These are phyloP conservation scores for Vulpes ferrilata DNA, from an alignment of 2,113 vertebrate species.

Conservation along the genomic window DNA sequence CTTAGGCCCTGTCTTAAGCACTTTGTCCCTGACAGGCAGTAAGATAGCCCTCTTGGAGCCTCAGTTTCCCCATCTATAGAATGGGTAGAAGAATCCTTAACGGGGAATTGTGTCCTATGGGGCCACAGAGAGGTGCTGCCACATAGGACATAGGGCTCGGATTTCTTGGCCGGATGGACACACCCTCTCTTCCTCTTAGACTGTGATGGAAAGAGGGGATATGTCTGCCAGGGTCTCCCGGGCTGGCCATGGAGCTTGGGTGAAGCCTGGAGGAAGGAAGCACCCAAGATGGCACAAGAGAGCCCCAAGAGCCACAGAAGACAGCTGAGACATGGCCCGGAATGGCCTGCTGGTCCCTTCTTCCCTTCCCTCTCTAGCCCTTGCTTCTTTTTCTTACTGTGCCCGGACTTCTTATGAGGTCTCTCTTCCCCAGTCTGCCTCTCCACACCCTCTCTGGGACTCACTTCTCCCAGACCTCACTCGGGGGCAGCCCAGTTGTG, in stretches of 20 bases:
- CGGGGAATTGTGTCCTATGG: neutral
- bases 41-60: neutral
- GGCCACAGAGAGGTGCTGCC: neutral
- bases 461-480: neutral
- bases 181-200: neutral
- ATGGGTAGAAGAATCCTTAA: neutral
- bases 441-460: neutral
- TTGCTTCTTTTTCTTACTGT: slow-evolving; percentile 3
- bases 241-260: neutral
- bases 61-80: neutral
- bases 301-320: fast-evolving
- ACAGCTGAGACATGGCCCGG: neutral
- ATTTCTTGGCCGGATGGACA: neutral
- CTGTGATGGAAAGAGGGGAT: neutral
- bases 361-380: neutral
- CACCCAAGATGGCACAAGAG: neutral
- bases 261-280: neutral
- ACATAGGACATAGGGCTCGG: neutral
- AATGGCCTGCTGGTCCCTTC: neutral
- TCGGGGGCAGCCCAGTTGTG: neutral
- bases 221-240: neutral
- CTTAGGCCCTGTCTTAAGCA: neutral
- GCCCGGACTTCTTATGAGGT: neutral
- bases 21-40: neutral
- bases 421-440: neutral